These are phyloP conservation scores for Hemaris fuciformis DNA, from an alignment of 2,888 invertebrate genomes.

Conservation along the genomic window DNA sequence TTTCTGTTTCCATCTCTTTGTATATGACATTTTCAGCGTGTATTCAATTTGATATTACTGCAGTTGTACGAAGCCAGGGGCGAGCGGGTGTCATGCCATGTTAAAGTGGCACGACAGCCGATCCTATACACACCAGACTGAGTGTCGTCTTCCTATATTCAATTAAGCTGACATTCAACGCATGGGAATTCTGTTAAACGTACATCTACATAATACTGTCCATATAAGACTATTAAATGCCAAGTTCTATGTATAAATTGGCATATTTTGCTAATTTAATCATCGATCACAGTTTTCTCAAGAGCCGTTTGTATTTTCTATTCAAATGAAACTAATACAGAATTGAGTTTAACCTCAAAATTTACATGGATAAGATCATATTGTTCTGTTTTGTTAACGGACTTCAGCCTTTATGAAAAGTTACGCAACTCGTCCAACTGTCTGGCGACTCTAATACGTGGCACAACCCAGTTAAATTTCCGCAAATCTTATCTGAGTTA, in stretches of 20 bases:
- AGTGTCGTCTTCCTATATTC: constrained; percentile 41
- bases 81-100: constrained; percentile 25
- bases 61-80: constrained; percentile 28
- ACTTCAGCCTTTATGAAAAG: constrained; percentile 9
- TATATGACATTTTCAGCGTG: constrained; percentile 20
- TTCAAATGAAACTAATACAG: neutral
- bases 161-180: constrained; percentile 44
- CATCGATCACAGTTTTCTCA: neutral
- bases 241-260: neutral
- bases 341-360: neutral
- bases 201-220: neutral
- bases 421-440: constrained; percentile 13
- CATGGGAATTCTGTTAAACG: neutral
- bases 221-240: neutral
- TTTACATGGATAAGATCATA: neutral
- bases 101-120: constrained; percentile 33
- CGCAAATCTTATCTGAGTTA: constrained; percentile 23
- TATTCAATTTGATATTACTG: constrained; percentile 31
- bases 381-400: neutral
- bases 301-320: neutral
- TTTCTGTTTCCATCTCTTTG: constrained; percentile 33
- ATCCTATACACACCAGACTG: constrained; percentile 40
- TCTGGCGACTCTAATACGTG: neutral
- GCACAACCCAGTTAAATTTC: constrained; percentile 14
- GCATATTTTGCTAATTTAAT: too few relatives aligned